phyloP scores from a whole-genome alignment of 30 jellyfish, hydroid and myxozoan genomes.

The Haliclystus octoradiatus region DNA sequence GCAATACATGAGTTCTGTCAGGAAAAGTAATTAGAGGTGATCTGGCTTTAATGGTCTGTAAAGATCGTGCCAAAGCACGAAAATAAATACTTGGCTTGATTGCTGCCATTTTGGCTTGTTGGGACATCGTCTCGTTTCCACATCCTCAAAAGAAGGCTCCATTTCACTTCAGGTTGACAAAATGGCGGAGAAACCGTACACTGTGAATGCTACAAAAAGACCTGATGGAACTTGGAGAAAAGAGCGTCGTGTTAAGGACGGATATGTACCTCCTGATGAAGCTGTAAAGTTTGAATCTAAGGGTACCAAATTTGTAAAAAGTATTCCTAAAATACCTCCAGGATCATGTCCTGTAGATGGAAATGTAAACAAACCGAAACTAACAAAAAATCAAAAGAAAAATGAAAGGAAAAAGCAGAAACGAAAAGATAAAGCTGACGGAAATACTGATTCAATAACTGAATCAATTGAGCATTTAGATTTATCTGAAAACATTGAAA shows the following conservation, averaged over 20 bases:
- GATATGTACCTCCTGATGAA: conserved; percentile 98
- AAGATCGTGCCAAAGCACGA: no score
- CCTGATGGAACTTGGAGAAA: conserved; percentile 99
- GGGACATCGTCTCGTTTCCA: no score
- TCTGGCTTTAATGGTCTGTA: not conserved
- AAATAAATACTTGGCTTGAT: no score
- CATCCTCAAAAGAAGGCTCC: no score
- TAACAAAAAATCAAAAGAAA: conserved; percentile 74
- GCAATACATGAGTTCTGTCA: conserved; percentile 19
- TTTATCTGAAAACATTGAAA: not conserved
- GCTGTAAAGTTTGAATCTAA: conserved; percentile 78
- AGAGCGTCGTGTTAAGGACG: conserved; percentile 86
- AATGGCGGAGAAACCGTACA: not conserved
- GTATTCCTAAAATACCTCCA: conserved; percentile 61
- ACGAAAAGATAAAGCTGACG: conserved; percentile 31
- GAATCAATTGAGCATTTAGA: not conserved
- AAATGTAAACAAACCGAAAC: conserved; percentile 10
- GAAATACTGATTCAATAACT: not conserved
- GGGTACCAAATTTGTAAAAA: conserved; percentile 45
- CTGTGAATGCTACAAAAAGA: conserved; percentile 49
- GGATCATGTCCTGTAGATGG: conserved; percentile 45
- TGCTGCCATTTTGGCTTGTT: no score
- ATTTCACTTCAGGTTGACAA: not conserved
- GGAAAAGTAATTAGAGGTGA: conserved; percentile 52
- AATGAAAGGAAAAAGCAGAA: conserved; percentile 69